phyloP scores from a whole-genome alignment of 1,140 invertebrate species.

The Popillia japonica region DNA sequence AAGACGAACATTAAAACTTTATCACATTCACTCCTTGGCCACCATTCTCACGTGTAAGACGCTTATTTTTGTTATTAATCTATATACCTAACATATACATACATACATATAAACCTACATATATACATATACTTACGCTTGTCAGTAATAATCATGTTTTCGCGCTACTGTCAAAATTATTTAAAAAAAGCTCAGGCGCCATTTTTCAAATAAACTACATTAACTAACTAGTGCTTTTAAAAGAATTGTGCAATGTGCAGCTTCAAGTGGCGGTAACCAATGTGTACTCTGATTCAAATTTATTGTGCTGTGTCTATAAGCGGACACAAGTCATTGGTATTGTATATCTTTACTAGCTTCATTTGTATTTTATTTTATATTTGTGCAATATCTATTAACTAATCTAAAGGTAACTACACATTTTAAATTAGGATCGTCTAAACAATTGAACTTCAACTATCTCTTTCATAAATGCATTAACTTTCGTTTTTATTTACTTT shows the following conservation, averaged over 20 bases:
- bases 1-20: slow-evolving; percentile 59
- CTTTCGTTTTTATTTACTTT: slow-evolving; percentile 37
- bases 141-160: neutral
- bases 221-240: neutral
- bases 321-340: neutral
- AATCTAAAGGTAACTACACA: neutral
- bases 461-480: neutral
- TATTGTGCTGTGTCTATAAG: neutral
- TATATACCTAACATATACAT: neutral
- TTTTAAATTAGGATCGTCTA: neutral
- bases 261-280: slow-evolving; percentile 2
- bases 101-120: no score
- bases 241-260: slow-evolving; percentile 9
- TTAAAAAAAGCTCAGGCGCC: neutral
- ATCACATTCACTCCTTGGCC: slow-evolving; percentile 58
- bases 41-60: slow-evolving; percentile 56
- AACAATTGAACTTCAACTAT: neutral
- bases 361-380: neutral
- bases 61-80: slow-evolving; percentile 39
- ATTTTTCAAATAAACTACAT: neutral
- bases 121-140: neutral
- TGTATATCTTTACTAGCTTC: neutral
- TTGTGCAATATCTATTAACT: neutral
- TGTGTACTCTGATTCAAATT: neutral
- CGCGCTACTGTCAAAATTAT: slow-evolving; percentile 5